Evolutionary conservation across 2,113 vertebrate genomes (phyloP).

Genomic region (Hippocampus barbouri): DNA sequence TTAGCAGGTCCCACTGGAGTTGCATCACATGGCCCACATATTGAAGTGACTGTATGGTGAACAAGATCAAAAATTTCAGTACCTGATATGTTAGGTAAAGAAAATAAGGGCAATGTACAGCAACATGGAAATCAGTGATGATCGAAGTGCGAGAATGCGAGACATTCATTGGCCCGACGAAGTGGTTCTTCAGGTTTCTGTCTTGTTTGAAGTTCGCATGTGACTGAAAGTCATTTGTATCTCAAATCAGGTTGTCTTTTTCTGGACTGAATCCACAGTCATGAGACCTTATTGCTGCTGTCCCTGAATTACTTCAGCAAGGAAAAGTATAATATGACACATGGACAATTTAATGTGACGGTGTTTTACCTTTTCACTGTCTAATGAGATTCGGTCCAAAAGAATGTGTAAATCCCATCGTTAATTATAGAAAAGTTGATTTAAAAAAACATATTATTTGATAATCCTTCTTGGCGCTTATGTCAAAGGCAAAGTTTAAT

Average conservation of each 20-base stretch:
- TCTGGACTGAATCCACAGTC: neutral
- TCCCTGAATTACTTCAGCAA: neutral
- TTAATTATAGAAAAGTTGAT: slow-evolving; percentile 3
- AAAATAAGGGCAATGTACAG: neutral
- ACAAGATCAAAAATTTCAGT: neutral
- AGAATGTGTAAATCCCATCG: neutral
- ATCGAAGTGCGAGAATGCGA: neutral
- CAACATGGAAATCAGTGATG: neutral
- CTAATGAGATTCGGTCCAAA: slow-evolving; percentile 3
- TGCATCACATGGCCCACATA: slow-evolving; percentile 8
- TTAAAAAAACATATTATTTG: slow-evolving; percentile 10
- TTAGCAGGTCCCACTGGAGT: slow-evolving; percentile 49
- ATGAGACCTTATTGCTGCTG: neutral
- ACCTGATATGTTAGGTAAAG: neutral
- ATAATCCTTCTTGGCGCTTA: slow-evolving; percentile 33
- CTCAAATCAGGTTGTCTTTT: neutral
- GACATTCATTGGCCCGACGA: neutral
- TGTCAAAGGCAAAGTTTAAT: slow-evolving; percentile 26
- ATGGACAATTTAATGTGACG: slow-evolving; percentile 3
- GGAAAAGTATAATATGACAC: neutral
- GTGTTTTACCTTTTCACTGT: slow-evolving; percentile 8
- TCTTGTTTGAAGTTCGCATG: slow-evolving; percentile 7
- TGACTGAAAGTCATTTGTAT: slow-evolving; percentile 8
- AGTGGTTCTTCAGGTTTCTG: slow-evolving; percentile 14
- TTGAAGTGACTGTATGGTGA: neutral